Evolutionary conservation across 2,888 invertebrate genomes (phyloP).

Genomic region (Scaptomyza caliginosa): DNA sequence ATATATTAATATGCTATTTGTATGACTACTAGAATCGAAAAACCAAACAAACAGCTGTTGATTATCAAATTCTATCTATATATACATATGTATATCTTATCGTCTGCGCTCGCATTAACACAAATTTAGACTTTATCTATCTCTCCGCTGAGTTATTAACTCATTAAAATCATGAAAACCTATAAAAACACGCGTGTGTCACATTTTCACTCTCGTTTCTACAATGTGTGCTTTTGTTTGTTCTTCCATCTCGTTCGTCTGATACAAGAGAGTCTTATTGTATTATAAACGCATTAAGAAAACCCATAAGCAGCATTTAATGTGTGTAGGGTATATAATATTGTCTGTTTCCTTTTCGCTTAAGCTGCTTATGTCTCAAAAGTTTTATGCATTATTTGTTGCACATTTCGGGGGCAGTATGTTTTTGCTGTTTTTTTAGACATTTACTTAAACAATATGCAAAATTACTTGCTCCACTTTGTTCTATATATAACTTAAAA

Average conservation of each 20-base stretch:
- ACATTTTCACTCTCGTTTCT: neutral
- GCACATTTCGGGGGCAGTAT: neutral
- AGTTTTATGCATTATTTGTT: no score
- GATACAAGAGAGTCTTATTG: no score
- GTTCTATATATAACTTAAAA: neutral
- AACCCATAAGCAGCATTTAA: neutral
- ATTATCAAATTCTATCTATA: neutral
- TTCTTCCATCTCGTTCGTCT: neutral
- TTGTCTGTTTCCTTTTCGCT: neutral
- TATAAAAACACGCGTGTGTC: neutral
- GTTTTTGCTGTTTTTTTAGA: no score
- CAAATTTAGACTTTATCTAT: slow-evolving; percentile 4
- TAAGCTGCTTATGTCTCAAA: slow-evolving; percentile 1
- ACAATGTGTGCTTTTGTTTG: neutral
- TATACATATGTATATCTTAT: slow-evolving; percentile 8
- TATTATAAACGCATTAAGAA: no score
- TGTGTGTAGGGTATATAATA: neutral
- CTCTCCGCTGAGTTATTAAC: slow-evolving; percentile 9
- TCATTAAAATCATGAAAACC: slow-evolving; percentile 6
- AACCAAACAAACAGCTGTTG: slow-evolving; percentile 32
- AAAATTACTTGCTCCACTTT: neutral
- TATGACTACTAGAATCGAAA: no score
- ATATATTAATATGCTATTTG: no score
- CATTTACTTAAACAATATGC: no score
- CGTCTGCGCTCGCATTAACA: neutral